A percentile compares a stretch with the other conserved stretches of the same genome.
Evolutionary conservation across 2,797 vertebrate species (phyloP).

Genomic region (Anguilla marmorata): DNA sequence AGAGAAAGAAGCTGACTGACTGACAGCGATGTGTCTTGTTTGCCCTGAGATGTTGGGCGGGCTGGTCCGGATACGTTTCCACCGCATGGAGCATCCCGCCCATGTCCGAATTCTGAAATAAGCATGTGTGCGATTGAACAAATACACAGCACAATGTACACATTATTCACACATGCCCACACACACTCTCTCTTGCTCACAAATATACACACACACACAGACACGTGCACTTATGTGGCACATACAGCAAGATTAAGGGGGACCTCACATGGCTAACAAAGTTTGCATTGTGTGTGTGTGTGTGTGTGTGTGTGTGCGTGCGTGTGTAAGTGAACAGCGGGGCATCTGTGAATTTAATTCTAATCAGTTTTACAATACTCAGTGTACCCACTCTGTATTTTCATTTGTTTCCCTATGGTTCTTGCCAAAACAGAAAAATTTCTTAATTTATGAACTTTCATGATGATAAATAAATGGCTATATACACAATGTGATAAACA

Average conservation of each 20-base stretch:
- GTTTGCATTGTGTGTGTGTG: conserved; percentile 62
- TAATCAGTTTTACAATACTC: neutral
- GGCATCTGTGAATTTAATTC: conserved; percentile 24
- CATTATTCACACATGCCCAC: conserved; percentile 29
- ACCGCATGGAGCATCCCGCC: neutral
- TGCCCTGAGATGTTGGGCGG: neutral
- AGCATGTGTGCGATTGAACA: neutral
- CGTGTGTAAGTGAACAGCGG: conserved; percentile 39
- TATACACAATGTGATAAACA: neutral
- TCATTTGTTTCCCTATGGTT: neutral
- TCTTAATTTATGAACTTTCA: neutral
- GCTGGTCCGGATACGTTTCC: neutral
- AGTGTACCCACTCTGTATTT: neutral
- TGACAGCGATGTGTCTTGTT: neutral
- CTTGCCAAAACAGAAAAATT: neutral
- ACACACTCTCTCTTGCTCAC: conserved; percentile 11
- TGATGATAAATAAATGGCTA: neutral
- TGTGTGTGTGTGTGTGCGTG: conserved; percentile 33
- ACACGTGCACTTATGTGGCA: conserved; percentile 38
- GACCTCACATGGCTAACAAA: conserved; percentile 67
- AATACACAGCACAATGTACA: conserved; percentile 1
- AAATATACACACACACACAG: conserved; percentile 3
- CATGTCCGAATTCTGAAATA: neutral
- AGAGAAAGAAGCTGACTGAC: neutral
- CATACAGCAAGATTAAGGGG: conserved; percentile 51